Percentiles rank a stretch among this genome's conserved stretches.
Conservation (phyloP, 2,797 vertebrate genomes). For the Leuciscus waleckii region DNA sequence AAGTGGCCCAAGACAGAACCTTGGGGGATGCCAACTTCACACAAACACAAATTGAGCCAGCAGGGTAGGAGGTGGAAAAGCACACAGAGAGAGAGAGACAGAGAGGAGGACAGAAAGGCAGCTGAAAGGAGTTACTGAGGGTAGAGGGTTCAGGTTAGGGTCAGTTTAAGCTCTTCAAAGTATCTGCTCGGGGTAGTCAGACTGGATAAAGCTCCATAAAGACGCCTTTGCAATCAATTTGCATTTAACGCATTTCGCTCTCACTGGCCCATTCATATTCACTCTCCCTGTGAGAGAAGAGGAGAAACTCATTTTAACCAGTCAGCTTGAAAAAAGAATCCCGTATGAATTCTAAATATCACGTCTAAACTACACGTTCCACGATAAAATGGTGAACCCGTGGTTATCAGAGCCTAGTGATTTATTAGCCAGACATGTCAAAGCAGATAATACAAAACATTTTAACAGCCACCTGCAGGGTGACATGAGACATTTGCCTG, state of each 20-base stretch:
- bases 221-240: slow-evolving; percentile 26
- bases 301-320: slow-evolving; percentile 7
- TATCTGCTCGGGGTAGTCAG: not conserved
- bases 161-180: slow-evolving; percentile 43
- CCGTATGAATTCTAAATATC: slow-evolving; percentile 9
- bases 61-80: slow-evolving; percentile 15
- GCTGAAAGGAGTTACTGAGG: slow-evolving; percentile 1
- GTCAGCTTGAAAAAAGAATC: not conserved
- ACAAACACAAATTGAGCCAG: slow-evolving; percentile 8
- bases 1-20: slow-evolving; percentile 17
- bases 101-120: not conserved
- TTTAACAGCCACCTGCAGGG: slow-evolving; percentile 26
- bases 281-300: not conserved
- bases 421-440: slow-evolving; percentile 30
- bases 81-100: not conserved
- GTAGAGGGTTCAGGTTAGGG: slow-evolving; percentile 7
- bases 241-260: not conserved
- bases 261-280: not conserved
- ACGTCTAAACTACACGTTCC: not conserved
- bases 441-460: slow-evolving; percentile 8
- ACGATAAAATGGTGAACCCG: not conserved
- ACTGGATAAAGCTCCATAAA: slow-evolving; percentile 12
- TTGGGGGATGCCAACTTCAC: slow-evolving; percentile 28
- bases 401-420: slow-evolving; percentile 1
- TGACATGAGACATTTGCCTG: slow-evolving; percentile 11